A percentile compares a stretch with the other conserved stretches of the same genome.
phyloP scores from a whole-genome alignment of 2,888 invertebrate species.

The Masnerella sp. region DNA sequence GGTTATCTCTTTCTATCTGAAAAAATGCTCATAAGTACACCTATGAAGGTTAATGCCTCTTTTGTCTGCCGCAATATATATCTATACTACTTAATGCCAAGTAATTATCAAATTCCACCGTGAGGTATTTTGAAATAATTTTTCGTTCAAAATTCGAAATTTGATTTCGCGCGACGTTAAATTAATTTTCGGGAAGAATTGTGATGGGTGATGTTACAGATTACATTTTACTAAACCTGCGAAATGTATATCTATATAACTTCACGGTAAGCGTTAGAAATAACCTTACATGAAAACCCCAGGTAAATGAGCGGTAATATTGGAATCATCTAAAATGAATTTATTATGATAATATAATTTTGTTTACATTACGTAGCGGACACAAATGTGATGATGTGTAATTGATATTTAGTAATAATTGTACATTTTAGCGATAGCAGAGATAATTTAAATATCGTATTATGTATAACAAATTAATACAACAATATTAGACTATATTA shows the following conservation, averaged over 20 bases:
- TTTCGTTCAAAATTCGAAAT: conserved; percentile 28
- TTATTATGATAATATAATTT: conserved; percentile 29
- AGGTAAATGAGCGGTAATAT: conserved; percentile 21
- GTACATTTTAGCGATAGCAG: too few relatives aligned
- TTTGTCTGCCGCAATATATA: too few relatives aligned
- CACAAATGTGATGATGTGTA: too few relatives aligned
- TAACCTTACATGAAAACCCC: conserved; percentile 19
- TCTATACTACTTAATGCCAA: conserved; percentile 25
- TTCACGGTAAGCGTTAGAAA: conserved; percentile 27
- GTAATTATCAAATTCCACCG: conserved; percentile 22
- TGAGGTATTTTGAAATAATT: conserved; percentile 15
- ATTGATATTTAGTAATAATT: not conserved
- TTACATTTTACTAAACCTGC: conserved; percentile 27
- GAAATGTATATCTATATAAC: conserved; percentile 22
- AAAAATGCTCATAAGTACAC: too few relatives aligned
- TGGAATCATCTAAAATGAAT: conserved; percentile 18
- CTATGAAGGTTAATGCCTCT: too few relatives aligned
- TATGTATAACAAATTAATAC: too few relatives aligned
- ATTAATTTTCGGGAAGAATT: conserved; percentile 42
- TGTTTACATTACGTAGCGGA: too few relatives aligned
- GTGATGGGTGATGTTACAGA: conserved; percentile 34
- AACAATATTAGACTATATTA: too few relatives aligned
- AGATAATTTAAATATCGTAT: too few relatives aligned
- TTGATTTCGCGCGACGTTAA: conserved; percentile 37
- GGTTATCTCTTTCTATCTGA: too few relatives aligned